phyloP scores from a whole-genome alignment of 2,797 vertebrate species.

The Jordanella pulchra region DNA sequence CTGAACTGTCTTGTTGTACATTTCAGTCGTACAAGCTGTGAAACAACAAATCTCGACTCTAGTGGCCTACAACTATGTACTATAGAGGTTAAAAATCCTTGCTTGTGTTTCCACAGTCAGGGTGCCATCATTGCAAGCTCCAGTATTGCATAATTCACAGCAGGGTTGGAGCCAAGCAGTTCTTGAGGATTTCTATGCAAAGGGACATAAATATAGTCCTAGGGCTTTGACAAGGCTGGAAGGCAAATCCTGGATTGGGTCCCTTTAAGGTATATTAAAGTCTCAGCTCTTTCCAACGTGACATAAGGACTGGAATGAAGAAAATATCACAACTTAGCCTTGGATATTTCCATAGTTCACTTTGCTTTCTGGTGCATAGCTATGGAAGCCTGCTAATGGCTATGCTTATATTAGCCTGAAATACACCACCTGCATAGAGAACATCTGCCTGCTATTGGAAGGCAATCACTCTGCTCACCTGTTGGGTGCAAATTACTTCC shows the following conservation, averaged over 20 bases:
- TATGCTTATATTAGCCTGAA: constrained; percentile 40
- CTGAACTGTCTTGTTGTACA: constrained; percentile 52
- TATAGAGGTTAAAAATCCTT: constrained; percentile 41
- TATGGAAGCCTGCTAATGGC: constrained; percentile 37
- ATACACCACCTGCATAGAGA: constrained; percentile 56
- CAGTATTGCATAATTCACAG: constrained; percentile 68
- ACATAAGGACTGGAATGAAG: constrained; percentile 17
- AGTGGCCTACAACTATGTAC: constrained; percentile 21
- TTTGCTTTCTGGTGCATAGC: constrained; percentile 7
- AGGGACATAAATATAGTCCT: constrained; percentile 45
- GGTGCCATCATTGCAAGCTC: constrained; percentile 49
- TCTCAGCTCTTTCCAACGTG: constrained; percentile 35
- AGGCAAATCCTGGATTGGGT: constrained; percentile 53
- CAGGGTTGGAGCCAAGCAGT: constrained; percentile 50
- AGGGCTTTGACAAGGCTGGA: constrained; percentile 48
- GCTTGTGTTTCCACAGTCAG: constrained; percentile 50
- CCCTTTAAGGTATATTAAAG: constrained; percentile 24
- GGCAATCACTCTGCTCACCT: constrained; percentile 55
- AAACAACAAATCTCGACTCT: constrained; percentile 30
- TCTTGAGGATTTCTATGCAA: constrained; percentile 52
- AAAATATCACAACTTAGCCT: constrained; percentile 12
- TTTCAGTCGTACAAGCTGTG: constrained; percentile 27
- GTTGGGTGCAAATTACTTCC: constrained; percentile 55
- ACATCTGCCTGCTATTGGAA: constrained; percentile 67
- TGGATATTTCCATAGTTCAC: constrained; percentile 16